phyloP scores from a whole-genome alignment of 2,888 invertebrate genomes.

The Bimastos eiseni region DNA sequence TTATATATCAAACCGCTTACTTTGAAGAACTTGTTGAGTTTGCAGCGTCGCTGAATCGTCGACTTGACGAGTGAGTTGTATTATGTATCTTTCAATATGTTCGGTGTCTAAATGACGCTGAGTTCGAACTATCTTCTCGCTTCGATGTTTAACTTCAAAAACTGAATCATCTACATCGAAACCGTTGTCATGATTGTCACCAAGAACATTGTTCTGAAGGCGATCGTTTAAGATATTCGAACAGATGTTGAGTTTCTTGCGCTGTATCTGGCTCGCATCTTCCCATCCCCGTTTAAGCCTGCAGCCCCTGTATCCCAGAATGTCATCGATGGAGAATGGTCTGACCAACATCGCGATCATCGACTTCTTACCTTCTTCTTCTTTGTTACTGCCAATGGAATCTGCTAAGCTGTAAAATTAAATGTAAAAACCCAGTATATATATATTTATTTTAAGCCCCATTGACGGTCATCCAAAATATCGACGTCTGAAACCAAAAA shows the following conservation, averaged over 20 bases:
- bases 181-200: not conserved
- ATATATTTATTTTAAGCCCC: no score
- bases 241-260: not conserved
- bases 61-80: not conserved
- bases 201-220: not conserved
- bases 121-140: not conserved
- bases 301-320: conserved; percentile 5
- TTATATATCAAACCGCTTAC: no score
- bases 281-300: not conserved
- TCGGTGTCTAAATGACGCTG: not conserved
- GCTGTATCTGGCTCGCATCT: conserved; percentile 57
- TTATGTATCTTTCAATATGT: not conserved
- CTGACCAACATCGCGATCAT: not conserved
- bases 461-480: no score
- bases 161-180: not conserved
- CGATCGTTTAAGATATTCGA: not conserved
- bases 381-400: no score
- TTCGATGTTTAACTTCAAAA: not conserved
- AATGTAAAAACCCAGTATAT: no score
- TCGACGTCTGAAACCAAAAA: no score
- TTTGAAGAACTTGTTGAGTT: not conserved
- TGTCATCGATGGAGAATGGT: conserved; percentile 20
- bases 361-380: not conserved
- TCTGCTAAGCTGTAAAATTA: no score
- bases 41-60: not conserved